These are phyloP conservation scores for Phoxinus dragarum DNA, from an alignment of 2,797 vertebrate species.

Conservation along the genomic window DNA sequence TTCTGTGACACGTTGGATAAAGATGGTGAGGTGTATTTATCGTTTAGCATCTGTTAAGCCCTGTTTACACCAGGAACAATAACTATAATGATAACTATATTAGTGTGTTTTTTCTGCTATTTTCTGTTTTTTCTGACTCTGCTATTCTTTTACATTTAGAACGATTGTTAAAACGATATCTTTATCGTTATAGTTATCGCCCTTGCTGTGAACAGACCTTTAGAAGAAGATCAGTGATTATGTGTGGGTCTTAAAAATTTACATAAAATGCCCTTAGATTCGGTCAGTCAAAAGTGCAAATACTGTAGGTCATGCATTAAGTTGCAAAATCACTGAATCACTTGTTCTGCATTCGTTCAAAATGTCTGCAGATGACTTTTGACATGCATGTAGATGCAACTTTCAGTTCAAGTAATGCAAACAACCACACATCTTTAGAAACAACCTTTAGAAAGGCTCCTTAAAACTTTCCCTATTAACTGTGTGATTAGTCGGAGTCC, in stretches of 20 bases:
- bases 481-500: not conserved
- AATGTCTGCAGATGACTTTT: not conserved
- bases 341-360: not conserved
- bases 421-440: not conserved
- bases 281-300: not conserved
- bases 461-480: not conserved
- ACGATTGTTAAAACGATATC: not conserved
- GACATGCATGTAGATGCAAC: not conserved
- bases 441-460: not conserved
- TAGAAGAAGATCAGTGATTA: conserved; percentile 7
- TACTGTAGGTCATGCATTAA: not conserved
- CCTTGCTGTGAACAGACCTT: not conserved
- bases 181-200: not conserved
- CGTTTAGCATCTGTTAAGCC: not conserved
- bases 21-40: conserved; percentile 11
- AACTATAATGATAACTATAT: not conserved
- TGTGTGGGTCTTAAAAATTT: not conserved
- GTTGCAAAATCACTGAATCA: not conserved
- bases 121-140: no score
- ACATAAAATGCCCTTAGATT: not conserved
- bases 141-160: not conserved
- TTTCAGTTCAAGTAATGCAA: not conserved
- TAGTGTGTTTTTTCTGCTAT: no score
- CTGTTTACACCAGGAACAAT: not conserved
- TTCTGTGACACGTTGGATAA: conserved; percentile 1